Evolutionary conservation across 2,113 vertebrate species (phyloP), one percentile per base, ranked within the genome.

Genomic region (Calyptommatus sinebrachiatus): DNA sequence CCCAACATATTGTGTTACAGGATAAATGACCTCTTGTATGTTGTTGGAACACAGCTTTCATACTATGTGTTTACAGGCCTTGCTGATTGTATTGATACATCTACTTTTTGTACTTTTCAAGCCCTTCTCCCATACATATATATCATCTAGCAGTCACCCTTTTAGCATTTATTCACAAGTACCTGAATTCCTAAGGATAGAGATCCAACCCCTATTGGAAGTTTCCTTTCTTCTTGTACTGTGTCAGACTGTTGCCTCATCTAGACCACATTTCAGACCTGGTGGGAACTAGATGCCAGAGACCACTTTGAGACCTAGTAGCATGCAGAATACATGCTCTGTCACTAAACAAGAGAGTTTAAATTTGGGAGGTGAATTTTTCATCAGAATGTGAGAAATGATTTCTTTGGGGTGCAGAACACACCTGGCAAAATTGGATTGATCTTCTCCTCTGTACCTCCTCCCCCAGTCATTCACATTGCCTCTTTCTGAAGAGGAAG

Each of bases 401-500:
- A 60, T 31, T 88, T 92, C 73, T 69, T 62, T 48, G 65, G 71
- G 78, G 78, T 69, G 78, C 71, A 69, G 83, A 68, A 81, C 73
- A 91, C 87, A 90, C 87, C 92, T 92, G 92, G 86, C 66, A 75
- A 71, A 0, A 78, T 79, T 2, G 78, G 83, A 83, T 89, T 87
- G 28, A 61, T 69, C 85, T 85, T 35, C 84, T 90, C 74, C 76
- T 18, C 35, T 53, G 20, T 69, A n/a, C 9, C 48, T 20, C 67
- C 22, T 8, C 66, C 21, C 50, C 85, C 81, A 88, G 83, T 89
- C 83, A 86, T 1, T 83, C 86, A 81, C 74, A 82, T 89, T 88
- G 69, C 83, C 84, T 85, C 71, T 83, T 89, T 89, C 83, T 91
- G 87, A 89, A 92, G 81, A 88, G 84, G 88, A 78, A 85, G 89